Base-by-base conservation (phyloP, 2,888 invertebrate genomes). In the Podabrus alpinus region DNA sequence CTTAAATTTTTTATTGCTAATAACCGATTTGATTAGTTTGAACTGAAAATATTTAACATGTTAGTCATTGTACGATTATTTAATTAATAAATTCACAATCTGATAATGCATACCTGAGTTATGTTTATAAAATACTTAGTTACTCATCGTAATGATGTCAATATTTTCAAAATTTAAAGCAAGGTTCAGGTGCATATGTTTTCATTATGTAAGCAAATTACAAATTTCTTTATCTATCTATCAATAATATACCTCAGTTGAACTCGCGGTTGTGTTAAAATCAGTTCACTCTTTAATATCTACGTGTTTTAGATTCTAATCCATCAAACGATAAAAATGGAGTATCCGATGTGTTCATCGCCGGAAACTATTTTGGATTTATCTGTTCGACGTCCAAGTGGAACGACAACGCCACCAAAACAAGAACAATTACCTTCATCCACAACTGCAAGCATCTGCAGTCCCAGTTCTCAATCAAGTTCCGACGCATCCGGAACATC, bases 401-500 rank as follows among this genome's bases (percentile, higher is more conserved):
- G 75, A 3, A 79, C 81, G 4, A 80, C 83, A 17, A 68, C 80
- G 1, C 77, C 77, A 62, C 71, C 80, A 29, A 17, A 73, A 9
- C 15, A 68, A 15, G 80, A 76, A 29, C 68, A 70, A 9, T 79
- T 82, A 69, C 76, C 79, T 15, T 77, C 82, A n/a, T 73, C 79
- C 13, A 77, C 81, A n/a, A 74, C 79, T 11, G 74, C 77, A 24
- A 80, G 79, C 68, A 78, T 80, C 25, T 77, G 79, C 11, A 82
- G 82, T 71, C 81, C 83, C 7, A 77, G 78, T 66, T 80, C 81
- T 2, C 79, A 78, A 13, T 74, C 78, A 1, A 75, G 75, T 19
- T 83, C 83, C 2, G 82, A 84, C 73, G 71, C 77, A 60, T 81
- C 82, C 5, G 81, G 82, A 59, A 75, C 78, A n/a, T 78, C 81